A percentile compares a stretch with the other conserved stretches of the same genome.
These are phyloP conservation scores for Germaria angustata DNA, from an alignment of 2,888 invertebrate species.

Conservation along the genomic window DNA sequence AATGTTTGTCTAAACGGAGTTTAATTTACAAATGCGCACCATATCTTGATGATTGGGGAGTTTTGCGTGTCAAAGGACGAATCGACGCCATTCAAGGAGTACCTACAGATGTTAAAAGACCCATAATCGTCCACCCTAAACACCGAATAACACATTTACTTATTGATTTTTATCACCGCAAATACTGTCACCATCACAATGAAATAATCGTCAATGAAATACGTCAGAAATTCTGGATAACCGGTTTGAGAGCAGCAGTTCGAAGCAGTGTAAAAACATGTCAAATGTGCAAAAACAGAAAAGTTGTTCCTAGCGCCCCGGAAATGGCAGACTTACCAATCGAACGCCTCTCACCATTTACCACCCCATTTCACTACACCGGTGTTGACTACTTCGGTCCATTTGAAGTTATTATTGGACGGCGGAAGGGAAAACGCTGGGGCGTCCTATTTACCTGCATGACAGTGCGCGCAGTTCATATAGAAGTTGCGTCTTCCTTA, in stretches of 20 bases:
- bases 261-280: constrained; percentile 54
- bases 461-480: constrained; percentile 46
- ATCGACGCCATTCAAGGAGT: too few relatives aligned
- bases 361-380: constrained; percentile 28
- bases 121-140: too few relatives aligned
- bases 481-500: constrained; percentile 36
- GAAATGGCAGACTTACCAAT: constrained; percentile 39
- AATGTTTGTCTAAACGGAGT: too few relatives aligned
- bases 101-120: too few relatives aligned
- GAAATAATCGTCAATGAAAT: constrained; percentile 52
- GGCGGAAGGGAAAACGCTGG: constrained; percentile 50
- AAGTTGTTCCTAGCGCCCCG: constrained; percentile 48
- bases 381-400: constrained; percentile 62
- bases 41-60: too few relatives aligned
- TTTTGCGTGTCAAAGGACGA: too few relatives aligned
- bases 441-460: constrained; percentile 58
- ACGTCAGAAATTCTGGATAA: constrained; percentile 34
- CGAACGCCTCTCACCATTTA: constrained; percentile 28
- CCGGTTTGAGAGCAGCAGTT: constrained; percentile 52
- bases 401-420: constrained; percentile 31
- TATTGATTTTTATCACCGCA: too few relatives aligned
- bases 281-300: constrained; percentile 62
- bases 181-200: too few relatives aligned
- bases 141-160: too few relatives aligned
- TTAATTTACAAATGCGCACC: too few relatives aligned